These are phyloP conservation scores for Corvus moneduloides DNA, from an alignment of 2,113 vertebrate genomes.

Conservation along the genomic window DNA sequence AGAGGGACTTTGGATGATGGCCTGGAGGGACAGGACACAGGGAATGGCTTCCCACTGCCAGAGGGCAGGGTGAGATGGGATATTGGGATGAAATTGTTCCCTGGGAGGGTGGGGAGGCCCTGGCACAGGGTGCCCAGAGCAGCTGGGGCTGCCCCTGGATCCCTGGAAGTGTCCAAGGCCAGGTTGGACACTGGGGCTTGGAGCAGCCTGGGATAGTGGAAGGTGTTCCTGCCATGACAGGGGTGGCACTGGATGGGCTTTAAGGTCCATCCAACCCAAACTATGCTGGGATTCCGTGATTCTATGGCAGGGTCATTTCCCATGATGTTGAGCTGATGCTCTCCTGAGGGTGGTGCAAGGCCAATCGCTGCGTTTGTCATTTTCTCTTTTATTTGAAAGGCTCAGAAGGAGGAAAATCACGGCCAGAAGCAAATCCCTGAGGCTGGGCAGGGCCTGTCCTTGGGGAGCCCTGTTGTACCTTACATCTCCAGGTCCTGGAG, in stretches of 20 bases:
- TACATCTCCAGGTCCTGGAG: not conserved
- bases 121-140: not conserved
- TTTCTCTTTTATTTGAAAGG: not conserved
- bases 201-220: not conserved
- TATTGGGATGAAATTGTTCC: not conserved
- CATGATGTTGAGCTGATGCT: not conserved
- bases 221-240: not conserved
- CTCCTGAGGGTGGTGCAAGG: not conserved
- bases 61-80: fast-evolving
- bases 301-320: not conserved
- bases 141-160: not conserved
- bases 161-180: not conserved
- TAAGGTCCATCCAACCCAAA: not conserved
- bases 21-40: not conserved
- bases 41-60: not conserved
- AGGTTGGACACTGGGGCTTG: not conserved
- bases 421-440: not conserved
- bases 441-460: not conserved
- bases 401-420: not conserved
- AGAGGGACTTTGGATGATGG: not conserved
- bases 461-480: not conserved
- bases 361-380: fast-evolving
- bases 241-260: fast-evolving
- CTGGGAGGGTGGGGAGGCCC: fast-evolving
- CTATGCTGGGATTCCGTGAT: fast-evolving